Evolutionary conservation across 2,797 vertebrate species (phyloP), one percentile per base, ranked within the genome.

Genomic region (Phalloptychus januarius): DNA sequence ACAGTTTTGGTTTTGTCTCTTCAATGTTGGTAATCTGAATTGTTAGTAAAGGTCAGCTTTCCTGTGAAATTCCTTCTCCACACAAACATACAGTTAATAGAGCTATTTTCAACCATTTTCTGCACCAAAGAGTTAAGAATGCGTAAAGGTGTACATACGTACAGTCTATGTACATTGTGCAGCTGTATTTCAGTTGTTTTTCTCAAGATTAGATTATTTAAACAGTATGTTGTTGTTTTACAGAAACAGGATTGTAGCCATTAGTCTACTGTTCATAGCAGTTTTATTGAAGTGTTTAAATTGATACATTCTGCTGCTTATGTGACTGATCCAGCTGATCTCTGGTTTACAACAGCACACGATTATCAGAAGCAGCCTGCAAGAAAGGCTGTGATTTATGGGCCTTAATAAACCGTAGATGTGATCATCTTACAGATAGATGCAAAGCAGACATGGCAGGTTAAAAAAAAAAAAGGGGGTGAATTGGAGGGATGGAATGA

Each of bases 401-500:
- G 82, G 72, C 72, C 72, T 75, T 89, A 88, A 83, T 80, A 84
- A 88, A 83, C 72, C 54, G 77, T 61, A 31, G 71, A 77, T 75
- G 91, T 90, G 86, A 81, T 93, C 91, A 93, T 87, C 82, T 84
- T 87, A 42, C 16, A 81, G 82, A 92, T 80, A 81, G 82, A 92
- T 80, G 84, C 77, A 78, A 79, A 82, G 81, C 75, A 72, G 75
- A 70, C 70, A 74, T 46, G 36, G 76, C 54, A 16, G 33, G 77
- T 71, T 82, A 76, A 82, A 74, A 82, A 73, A 87, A 78, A 72
- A 77, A 85, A 63, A 80, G 79, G 86, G 81, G 79, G 86, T 85
- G 87, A 87, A 84, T 90, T 77, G 71, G n/a, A 74, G 52, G 42
- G 79, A 87, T 33, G 11, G 69, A 52, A 56, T 4, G 31, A 74